Conservation (phyloP, 2,797 vertebrate genomes). For the Potorous gilbertii region DNA sequence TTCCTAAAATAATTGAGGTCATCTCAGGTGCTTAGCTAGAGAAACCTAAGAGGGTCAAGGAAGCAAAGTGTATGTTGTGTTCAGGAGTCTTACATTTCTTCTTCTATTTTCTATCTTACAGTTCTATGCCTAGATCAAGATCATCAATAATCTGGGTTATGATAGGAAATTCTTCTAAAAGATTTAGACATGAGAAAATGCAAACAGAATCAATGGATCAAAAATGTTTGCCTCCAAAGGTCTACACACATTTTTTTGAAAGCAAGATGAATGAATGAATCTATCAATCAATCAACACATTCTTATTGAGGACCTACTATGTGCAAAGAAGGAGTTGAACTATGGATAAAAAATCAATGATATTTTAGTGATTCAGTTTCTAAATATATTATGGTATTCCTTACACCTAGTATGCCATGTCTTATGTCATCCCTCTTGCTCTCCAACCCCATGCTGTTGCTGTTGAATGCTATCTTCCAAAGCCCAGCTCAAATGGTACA, state of each 20-base stretch:
- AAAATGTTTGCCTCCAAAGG: slow-evolving; percentile 21
- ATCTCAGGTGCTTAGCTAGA: slow-evolving; percentile 16
- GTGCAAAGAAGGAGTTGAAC: background rate
- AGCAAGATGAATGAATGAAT: slow-evolving; percentile 22
- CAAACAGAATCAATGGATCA: slow-evolving; percentile 5
- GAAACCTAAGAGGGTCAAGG: background rate
- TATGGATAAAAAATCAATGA: background rate
- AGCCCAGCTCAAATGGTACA: background rate
- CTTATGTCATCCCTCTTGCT: background rate
- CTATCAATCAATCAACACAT: background rate
- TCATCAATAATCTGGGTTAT: slow-evolving; percentile 51
- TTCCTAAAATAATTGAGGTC: slow-evolving; percentile 28
- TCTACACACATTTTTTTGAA: slow-evolving; percentile 27
- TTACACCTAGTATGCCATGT: background rate
- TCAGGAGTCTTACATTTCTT: background rate
- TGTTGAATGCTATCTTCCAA: background rate
- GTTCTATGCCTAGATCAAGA: slow-evolving; percentile 11
- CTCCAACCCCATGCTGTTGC: background rate
- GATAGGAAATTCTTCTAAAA: background rate
- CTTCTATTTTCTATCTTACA: slow-evolving; percentile 21
- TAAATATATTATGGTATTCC: background rate
- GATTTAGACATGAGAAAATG: slow-evolving; percentile 24
- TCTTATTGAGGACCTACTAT: background rate
- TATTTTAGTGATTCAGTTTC: background rate
- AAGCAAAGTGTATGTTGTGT: background rate